Conservation (phyloP, 1,140 invertebrate genomes). For the Calosoma granatense region DNA sequence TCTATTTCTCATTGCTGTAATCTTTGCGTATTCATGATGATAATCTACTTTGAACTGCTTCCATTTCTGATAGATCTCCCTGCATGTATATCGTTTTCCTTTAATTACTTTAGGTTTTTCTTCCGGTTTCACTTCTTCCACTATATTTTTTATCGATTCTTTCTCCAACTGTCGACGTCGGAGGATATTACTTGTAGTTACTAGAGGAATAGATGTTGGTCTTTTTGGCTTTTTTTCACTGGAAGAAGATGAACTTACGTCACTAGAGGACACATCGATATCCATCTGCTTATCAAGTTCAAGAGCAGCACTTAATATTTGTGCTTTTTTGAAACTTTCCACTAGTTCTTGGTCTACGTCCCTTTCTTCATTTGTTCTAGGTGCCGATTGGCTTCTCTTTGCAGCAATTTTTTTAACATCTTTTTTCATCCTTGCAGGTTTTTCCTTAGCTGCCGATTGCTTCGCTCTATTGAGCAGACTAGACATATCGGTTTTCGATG, state of each 20-base stretch:
- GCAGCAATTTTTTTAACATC: conserved; percentile 22
- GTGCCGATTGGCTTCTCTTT: conserved; percentile 38
- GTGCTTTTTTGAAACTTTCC: conserved; percentile 36
- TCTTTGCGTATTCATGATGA: conserved; percentile 39
- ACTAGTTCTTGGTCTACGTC: conserved; percentile 32
- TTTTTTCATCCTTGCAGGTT: conserved; percentile 5
- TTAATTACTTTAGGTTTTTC: conserved; percentile 15
- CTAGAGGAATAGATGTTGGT: background rate
- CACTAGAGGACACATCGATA: conserved; percentile 1
- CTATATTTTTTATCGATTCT: conserved; percentile 12
- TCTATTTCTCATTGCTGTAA: conserved; percentile 48
- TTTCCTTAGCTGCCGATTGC: background rate
- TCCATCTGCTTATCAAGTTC: conserved; percentile 12
- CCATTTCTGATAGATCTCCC: conserved; percentile 40
- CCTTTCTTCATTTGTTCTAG: conserved; percentile 29
- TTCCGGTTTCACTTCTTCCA: conserved; percentile 17
- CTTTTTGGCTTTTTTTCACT: background rate
- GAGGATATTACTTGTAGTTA: conserved; percentile 6
- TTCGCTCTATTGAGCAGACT: background rate
- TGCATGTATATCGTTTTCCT: conserved; percentile 19
- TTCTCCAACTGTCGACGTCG: background rate
- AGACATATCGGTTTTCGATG: background rate
- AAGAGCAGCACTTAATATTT: conserved; percentile 25
- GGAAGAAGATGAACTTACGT: background rate
- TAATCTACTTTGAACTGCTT: conserved; percentile 46